Conservation (phyloP, 2,888 invertebrate genomes). For the Stomorhina lunata region DNA sequence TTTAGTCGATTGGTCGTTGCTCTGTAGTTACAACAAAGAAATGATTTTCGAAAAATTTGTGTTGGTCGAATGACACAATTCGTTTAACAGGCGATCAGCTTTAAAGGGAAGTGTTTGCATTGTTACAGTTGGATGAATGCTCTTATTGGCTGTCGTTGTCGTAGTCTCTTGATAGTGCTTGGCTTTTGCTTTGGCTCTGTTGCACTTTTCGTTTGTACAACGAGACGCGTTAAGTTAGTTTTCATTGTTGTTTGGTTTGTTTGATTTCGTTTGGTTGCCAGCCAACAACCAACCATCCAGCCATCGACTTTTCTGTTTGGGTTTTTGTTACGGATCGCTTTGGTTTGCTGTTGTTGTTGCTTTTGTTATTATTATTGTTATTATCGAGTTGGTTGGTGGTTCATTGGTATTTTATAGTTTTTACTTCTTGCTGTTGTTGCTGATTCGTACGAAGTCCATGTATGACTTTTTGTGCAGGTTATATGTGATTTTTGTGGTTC, state of each 20-base stretch:
- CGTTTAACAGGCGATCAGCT: conserved; percentile 75
- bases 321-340: conserved; percentile 33
- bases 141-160: conserved; percentile 77
- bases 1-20: conserved; percentile 66
- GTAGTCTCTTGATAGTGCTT: too few relatives aligned
- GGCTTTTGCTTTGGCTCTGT: too few relatives aligned
- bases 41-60: conserved; percentile 79
- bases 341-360: conserved; percentile 29
- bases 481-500: conserved; percentile 35
- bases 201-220: conserved; percentile 60
- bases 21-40: conserved; percentile 65
- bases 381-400: conserved; percentile 53
- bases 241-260: conserved; percentile 31
- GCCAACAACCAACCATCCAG: conserved; percentile 23
- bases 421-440: conserved; percentile 5
- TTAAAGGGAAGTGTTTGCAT: conserved; percentile 69
- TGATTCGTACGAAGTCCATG: conserved; percentile 12
- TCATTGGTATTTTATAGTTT: conserved; percentile 37
- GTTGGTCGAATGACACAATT: conserved; percentile 80
- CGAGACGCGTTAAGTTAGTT: conserved; percentile 52
- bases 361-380: conserved; percentile 35
- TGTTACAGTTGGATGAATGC: conserved; percentile 78
- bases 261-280: neutral
- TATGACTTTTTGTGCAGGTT: conserved; percentile 10
- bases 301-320: conserved; percentile 53